Evolutionary conservation across 2,888 invertebrate genomes (phyloP).

Genomic region (Protodeltote pygarga): DNA sequence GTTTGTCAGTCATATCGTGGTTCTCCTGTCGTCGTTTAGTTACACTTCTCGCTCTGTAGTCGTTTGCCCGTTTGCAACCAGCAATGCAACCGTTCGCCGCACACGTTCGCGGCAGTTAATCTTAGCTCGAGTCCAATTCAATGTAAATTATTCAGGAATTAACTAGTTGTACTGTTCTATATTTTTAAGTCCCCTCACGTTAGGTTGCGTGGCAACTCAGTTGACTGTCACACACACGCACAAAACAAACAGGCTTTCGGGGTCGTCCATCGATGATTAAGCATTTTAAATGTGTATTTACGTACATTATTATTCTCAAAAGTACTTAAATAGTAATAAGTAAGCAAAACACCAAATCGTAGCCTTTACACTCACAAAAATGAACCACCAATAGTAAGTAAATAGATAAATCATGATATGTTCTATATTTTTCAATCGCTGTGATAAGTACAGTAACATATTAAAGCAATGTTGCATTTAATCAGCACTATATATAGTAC

Average conservation of each 20-base stretch:
- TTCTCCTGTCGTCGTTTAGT: slow-evolving; percentile 41
- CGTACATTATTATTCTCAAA: slow-evolving; percentile 60
- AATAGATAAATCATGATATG: slow-evolving; percentile 35
- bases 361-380: slow-evolving; percentile 66
- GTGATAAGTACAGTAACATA: slow-evolving; percentile 36
- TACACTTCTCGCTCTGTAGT: slow-evolving; percentile 19
- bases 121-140: slow-evolving; percentile 49
- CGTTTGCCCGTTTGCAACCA: slow-evolving; percentile 22
- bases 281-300: slow-evolving; percentile 56
- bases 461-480: slow-evolving; percentile 23
- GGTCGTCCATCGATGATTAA: slow-evolving; percentile 68
- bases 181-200: slow-evolving; percentile 46
- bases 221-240: slow-evolving; percentile 76
- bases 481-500: slow-evolving; percentile 26
- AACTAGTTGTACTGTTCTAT: slow-evolving; percentile 60
- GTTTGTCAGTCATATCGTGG: slow-evolving; percentile 41
- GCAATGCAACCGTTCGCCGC: slow-evolving; percentile 25
- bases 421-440: slow-evolving; percentile 32
- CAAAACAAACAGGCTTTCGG: slow-evolving; percentile 75
- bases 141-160: slow-evolving; percentile 57
- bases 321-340: slow-evolving; percentile 63
- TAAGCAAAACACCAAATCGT: slow-evolving; percentile 82
- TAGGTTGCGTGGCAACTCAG: slow-evolving; percentile 57
- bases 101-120: slow-evolving; percentile 21
- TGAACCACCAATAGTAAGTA: slow-evolving; percentile 37